A percentile compares a stretch with the other conserved stretches of the same genome.
These are phyloP conservation scores for Caenorhabditis afra DNA, from an alignment of 2,888 invertebrate genomes.

Conservation along the genomic window DNA sequence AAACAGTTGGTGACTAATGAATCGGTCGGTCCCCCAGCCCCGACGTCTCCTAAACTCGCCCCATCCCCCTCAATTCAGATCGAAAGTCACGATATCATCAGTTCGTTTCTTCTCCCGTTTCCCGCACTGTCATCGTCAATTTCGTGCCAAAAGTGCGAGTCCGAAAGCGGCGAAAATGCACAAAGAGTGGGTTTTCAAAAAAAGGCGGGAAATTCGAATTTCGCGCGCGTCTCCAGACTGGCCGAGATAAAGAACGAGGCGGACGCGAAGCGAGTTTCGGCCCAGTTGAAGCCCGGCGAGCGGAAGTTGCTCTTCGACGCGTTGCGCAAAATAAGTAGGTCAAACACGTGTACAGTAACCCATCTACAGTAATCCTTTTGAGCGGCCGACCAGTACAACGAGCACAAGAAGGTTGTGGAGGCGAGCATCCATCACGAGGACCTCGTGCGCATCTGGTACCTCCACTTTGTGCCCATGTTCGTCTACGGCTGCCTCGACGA, in stretches of 20 bases:
- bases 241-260: constrained; percentile 35
- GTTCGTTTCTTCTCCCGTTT: too few species aligned
- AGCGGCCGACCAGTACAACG: constrained; percentile 62
- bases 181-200: too few species aligned
- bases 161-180: too few species aligned
- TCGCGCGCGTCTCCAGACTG: constrained; percentile 14
- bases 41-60: too few species aligned
- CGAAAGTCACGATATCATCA: too few species aligned
- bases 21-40: too few species aligned
- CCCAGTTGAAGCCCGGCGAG: constrained; percentile 47
- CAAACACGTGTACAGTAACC: not conserved
- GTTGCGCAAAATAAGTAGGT: constrained; percentile 52
- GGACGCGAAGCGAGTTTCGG: constrained; percentile 46
- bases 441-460: constrained; percentile 29
- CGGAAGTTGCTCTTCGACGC: constrained; percentile 54
- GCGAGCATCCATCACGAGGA: constrained; percentile 53
- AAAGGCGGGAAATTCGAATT: not conserved
- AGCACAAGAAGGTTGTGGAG: constrained; percentile 51
- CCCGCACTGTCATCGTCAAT: too few species aligned
- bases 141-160: too few species aligned
- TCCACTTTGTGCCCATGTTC: constrained; percentile 56
- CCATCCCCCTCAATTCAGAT: too few species aligned
- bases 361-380: constrained; percentile 3
- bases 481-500: constrained; percentile 51
- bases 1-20: too few species aligned